Base-by-base conservation (phyloP, 2,113 vertebrate genomes). In the Alaudala cheleensis region DNA sequence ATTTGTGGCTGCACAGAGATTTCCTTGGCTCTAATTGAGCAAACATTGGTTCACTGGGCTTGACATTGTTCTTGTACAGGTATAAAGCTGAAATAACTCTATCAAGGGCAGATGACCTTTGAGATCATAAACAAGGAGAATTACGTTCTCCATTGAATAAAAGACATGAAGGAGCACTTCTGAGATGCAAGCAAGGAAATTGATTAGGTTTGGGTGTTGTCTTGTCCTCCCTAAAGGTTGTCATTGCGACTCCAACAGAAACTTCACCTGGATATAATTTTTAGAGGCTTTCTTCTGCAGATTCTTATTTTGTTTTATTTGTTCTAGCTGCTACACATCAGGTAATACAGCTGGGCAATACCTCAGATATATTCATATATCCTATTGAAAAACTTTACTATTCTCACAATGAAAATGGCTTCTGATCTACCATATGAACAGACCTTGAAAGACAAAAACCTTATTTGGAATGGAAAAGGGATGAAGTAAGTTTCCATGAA, bases 21-120 rank as follows among this genome's bases (percentile, higher is more conserved):
- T 95, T 92, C 40, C 81, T 80, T 85, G 74, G 57, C 81, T 93
- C 53, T 95, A 95, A 92, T 73, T 92, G 85, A 91, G 79, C 85
- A 91, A 94, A 88, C 62, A 62, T 34, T 90, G 86, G 91, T 96
- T 95, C 94, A 90, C 81, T 90, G 64, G 79, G 64, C 74, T 82
- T 93, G 90, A 95, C 81, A 82, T 88, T 93, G 90, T n/a, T 95
- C 81, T 80, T 87, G 71, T 58, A 77, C 81, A 88, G 51, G 74
- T 73, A 80, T 88, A 90, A 88, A 91, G 90, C 90, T 85, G 79
- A 89, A 93, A 90, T 80, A 94, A 85, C 67, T 96, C 73, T 89
- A 62, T 54, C 74, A 94, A 93, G 70, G 74, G 40, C 62, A 96
- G 40, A 90, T 72, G 74, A 90, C 78, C 81, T 85, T 61, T 82